A percentile compares a stretch with the other conserved stretches of the same genome.
These are phyloP conservation scores for Cenopis cana DNA, from an alignment of 2,888 invertebrate species.

Conservation along the genomic window DNA sequence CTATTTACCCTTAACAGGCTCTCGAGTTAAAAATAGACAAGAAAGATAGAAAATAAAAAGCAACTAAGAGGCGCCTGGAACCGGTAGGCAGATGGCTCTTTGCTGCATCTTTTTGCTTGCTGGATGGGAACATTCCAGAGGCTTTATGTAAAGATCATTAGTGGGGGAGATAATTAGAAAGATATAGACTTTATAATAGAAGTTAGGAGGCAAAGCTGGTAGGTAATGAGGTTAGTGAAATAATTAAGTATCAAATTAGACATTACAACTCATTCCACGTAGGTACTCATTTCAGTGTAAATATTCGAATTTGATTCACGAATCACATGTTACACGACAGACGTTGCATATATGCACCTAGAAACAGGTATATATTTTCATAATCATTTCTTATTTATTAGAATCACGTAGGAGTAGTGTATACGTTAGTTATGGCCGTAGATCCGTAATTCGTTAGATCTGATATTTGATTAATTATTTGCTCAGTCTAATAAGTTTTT, in stretches of 20 bases:
- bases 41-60: slow-evolving; percentile 74
- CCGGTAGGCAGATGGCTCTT: slow-evolving; percentile 75
- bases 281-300: too few relatives aligned
- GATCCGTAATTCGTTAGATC: too few relatives aligned
- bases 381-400: too few relatives aligned
- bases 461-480: too few relatives aligned
- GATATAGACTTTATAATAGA: neutral
- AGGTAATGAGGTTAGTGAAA: neutral
- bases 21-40: slow-evolving; percentile 70
- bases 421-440: too few relatives aligned
- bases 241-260: neutral
- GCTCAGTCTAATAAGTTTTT: too few relatives aligned
- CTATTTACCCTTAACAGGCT: slow-evolving; percentile 51
- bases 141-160: slow-evolving; percentile 44
- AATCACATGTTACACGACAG: too few relatives aligned
- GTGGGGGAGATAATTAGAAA: slow-evolving; percentile 35
- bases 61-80: slow-evolving; percentile 55
- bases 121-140: slow-evolving; percentile 71
- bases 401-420: too few relatives aligned
- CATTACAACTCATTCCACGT: too few relatives aligned
- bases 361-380: too few relatives aligned
- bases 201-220: neutral
- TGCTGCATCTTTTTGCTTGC: slow-evolving; percentile 64
- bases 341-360: too few relatives aligned
- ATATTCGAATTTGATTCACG: too few relatives aligned